phyloP scores from a whole-genome alignment of 2,888 invertebrate genomes.

The Caenorhabditis macrosperma region DNA sequence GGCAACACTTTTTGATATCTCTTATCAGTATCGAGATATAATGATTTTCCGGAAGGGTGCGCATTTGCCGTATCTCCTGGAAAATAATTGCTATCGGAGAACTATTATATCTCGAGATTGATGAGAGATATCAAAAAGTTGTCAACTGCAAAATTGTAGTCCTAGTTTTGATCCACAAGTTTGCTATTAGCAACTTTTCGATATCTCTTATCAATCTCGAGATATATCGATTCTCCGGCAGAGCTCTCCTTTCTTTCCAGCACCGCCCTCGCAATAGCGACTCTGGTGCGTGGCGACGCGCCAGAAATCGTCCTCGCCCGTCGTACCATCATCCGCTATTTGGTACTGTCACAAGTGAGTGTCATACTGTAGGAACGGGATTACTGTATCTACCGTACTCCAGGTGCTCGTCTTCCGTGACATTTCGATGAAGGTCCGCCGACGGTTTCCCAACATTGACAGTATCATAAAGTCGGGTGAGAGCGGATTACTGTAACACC shows the following conservation, averaged over 20 bases:
- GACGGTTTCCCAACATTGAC: conserved; percentile 71
- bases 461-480: conserved; percentile 67
- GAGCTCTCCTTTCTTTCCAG: too few species aligned
- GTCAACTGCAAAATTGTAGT: too few species aligned
- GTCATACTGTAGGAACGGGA: not conserved
- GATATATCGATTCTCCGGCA: not conserved
- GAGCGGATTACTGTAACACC: not conserved
- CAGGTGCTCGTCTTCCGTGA: conserved; percentile 75
- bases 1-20: too few species aligned
- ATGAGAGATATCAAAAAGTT: too few species aligned
- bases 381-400: not conserved
- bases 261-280: conserved; percentile 65
- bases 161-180: too few species aligned
- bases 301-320: conserved; percentile 55
- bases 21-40: too few species aligned
- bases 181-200: too few species aligned
- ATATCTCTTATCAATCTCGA: not conserved
- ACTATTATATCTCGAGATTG: too few species aligned
- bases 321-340: conserved; percentile 66
- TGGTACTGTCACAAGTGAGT: conserved; percentile 62
- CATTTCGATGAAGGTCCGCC: conserved; percentile 70
- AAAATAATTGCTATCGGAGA: too few species aligned
- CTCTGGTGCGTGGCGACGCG: conserved; percentile 61
- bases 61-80: too few species aligned
- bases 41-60: too few species aligned